These are phyloP conservation scores for Drosophila demipolita DNA, from an alignment of 2,888 invertebrate species.

Conservation along the genomic window DNA sequence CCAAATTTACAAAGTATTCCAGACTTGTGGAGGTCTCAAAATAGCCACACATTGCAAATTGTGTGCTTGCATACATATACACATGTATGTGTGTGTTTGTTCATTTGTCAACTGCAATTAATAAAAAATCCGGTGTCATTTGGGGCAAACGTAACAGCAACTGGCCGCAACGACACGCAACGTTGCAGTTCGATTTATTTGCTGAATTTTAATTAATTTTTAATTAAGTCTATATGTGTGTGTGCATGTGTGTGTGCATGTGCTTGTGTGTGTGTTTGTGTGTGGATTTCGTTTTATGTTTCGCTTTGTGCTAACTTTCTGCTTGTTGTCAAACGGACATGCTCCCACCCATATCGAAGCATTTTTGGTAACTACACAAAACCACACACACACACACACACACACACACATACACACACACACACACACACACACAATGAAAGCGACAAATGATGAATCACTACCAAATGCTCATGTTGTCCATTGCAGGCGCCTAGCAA, in stretches of 20 bases:
- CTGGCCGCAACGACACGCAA: conserved; percentile 38
- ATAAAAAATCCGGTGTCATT: conserved; percentile 14
- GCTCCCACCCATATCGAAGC: conserved; percentile 48
- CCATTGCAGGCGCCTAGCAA: conserved; percentile 11
- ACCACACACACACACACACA: background rate
- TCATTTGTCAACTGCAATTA: conserved; percentile 31
- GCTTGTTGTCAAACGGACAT: conserved; percentile 29
- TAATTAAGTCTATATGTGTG: conserved; percentile 61
- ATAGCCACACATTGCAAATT: background rate
- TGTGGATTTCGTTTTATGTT: conserved; percentile 10
- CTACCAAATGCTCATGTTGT: conserved; percentile 69
- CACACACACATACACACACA: background rate
- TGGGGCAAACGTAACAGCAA: conserved; percentile 15
- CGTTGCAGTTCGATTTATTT: conserved; percentile 34
- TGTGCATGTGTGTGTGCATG: conserved; percentile 6
- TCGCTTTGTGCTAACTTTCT: conserved; percentile 30
- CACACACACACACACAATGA: conserved; percentile 12
- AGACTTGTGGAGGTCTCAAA: background rate
- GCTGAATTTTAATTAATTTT: conserved; percentile 76
- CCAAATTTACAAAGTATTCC: background rate
- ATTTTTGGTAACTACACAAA: conserved; percentile 20
- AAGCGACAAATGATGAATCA: conserved; percentile 67
- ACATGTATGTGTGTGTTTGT: conserved; percentile 1
- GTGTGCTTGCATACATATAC: background rate
- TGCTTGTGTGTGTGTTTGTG: conserved; percentile 5